phyloP scores from a whole-genome alignment of 2,888 invertebrate genomes.

The Troglohyphantes excavatus region DNA sequence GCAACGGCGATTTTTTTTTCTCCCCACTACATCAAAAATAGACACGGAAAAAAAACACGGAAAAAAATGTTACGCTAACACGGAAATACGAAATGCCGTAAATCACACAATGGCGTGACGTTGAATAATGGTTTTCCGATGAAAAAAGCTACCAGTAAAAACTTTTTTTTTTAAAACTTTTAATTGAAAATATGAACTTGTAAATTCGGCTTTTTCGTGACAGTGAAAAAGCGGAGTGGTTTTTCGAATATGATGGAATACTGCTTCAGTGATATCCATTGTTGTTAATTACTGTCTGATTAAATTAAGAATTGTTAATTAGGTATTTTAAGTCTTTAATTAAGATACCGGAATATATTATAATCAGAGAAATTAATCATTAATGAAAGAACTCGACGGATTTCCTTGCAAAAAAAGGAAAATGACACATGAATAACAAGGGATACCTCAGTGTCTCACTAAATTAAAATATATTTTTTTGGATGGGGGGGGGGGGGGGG shows the following conservation, averaged over 20 bases:
- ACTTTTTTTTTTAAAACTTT: conserved; percentile 46
- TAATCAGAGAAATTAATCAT: neutral
- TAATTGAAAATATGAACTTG: conserved; percentile 31
- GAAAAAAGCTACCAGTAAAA: neutral
- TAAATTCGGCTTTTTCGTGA: conserved; percentile 14
- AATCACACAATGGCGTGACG: conserved; percentile 75
- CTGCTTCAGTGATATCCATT: neutral
- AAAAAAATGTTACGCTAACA: neutral
- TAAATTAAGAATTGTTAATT: neutral
- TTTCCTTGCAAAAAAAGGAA: too few species aligned
- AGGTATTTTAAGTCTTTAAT: neutral
- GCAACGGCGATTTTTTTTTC: neutral
- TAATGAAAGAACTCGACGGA: neutral
- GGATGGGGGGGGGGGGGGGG: too few species aligned
- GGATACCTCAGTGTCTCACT: too few species aligned
- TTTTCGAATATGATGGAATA: neutral
- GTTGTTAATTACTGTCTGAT: neutral
- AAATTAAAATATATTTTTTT: too few species aligned
- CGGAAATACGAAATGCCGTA: conserved; percentile 23
- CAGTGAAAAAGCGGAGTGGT: neutral
- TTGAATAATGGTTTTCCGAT: conserved; percentile 75
- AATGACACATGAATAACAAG: too few species aligned
- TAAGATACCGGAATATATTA: neutral
- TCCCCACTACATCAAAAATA: neutral
- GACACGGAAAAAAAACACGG: neutral